A percentile compares a stretch with the other conserved stretches of the same genome.
Conservation (phyloP, 2,888 invertebrate genomes). For the Globia sparganii region DNA sequence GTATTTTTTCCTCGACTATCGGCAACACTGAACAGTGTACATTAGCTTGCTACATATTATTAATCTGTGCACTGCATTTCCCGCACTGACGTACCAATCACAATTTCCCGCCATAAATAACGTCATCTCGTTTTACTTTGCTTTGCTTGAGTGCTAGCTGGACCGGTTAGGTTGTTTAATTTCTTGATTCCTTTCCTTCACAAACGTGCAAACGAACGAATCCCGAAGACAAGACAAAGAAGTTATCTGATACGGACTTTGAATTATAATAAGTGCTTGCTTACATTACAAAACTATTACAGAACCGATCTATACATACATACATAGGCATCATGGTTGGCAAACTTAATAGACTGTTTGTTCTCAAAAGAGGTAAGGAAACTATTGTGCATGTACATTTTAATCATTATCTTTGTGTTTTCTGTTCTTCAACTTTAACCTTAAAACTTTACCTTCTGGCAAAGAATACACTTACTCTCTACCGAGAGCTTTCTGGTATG, state of each 20-base stretch:
- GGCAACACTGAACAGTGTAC: too few species aligned
- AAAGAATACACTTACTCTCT: neutral
- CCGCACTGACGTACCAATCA: too few species aligned
- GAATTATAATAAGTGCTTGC: slow-evolving; percentile 2
- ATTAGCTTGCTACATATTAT: too few species aligned
- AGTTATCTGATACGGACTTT: neutral
- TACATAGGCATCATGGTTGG: slow-evolving; percentile 77
- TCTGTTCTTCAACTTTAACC: neutral
- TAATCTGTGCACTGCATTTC: too few species aligned
- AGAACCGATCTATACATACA: neutral
- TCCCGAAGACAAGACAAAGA: neutral
- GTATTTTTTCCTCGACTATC: too few species aligned
- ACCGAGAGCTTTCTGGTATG: neutral
- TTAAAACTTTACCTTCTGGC: neutral
- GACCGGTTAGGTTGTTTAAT: neutral
- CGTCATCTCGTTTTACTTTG: slow-evolving; percentile 4
- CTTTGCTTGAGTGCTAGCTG: neutral
- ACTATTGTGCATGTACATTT: neutral
- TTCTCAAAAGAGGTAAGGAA: slow-evolving; percentile 85
- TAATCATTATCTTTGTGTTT: neutral
- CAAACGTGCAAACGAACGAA: neutral
- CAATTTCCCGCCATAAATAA: slow-evolving; percentile 39
- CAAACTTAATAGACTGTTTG: slow-evolving; percentile 83
- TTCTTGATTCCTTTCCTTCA: neutral
- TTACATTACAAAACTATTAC: neutral